These are phyloP conservation scores for Anolis sagrei DNA, from an alignment of 2,113 vertebrate species.

Conservation along the genomic window DNA sequence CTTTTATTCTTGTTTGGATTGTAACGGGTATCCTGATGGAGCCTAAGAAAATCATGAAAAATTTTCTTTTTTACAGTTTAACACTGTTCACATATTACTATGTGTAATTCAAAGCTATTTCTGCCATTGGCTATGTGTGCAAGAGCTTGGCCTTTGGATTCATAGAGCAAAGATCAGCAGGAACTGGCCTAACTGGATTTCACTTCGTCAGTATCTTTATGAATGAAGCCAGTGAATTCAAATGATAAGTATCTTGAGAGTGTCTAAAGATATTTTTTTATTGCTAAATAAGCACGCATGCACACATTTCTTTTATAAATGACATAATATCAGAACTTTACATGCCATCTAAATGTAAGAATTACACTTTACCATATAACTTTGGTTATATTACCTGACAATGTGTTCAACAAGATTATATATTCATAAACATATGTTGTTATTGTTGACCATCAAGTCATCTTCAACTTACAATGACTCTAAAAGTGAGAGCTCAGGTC, in stretches of 20 bases:
- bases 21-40: constrained; percentile 43
- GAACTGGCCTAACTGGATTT: constrained; percentile 35
- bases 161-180: constrained; percentile 63
- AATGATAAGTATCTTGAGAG: constrained; percentile 19
- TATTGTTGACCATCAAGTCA: no score
- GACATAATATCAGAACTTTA: neutral
- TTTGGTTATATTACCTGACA: neutral
- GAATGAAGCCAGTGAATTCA: constrained; percentile 40
- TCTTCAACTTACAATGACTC: no score
- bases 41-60: constrained; percentile 43
- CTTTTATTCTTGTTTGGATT: constrained; percentile 26
- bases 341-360: neutral
- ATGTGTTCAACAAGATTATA: constrained; percentile 21
- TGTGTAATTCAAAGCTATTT: constrained; percentile 56
- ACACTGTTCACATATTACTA: constrained; percentile 57
- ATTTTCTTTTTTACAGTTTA: constrained; percentile 61
- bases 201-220: constrained; percentile 42
- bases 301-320: constrained; percentile 6
- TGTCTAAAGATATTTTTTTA: neutral
- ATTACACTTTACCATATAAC: neutral
- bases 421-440: no score
- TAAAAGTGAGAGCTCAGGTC: no score
- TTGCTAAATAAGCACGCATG: neutral
- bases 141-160: constrained; percentile 52
- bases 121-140: constrained; percentile 39